Evolutionary conservation across 1,140 invertebrate species (phyloP), one percentile per base, ranked within the genome.

Genomic region (Danaus plexippus): DNA sequence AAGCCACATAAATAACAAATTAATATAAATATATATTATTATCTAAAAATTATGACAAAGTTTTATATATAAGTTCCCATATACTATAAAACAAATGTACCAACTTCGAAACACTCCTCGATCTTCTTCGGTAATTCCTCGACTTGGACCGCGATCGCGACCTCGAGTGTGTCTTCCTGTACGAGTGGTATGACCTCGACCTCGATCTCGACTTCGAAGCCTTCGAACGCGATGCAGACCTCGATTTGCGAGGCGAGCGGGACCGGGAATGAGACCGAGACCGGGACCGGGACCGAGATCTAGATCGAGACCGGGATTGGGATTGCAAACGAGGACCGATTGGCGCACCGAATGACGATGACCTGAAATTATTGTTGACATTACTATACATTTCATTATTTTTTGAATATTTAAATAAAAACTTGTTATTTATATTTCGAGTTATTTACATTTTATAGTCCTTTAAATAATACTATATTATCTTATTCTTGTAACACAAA

Each of bases 81-180:
- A 7, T 32, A 32, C 5, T 32, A 32, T 32, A 32, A 32, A 11
- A 52, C 12, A 60, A 43, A 54, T 50, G 67, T 75, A 84, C 80
- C 71, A 71, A 85, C 82, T 80, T 82, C 59, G 67, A 59, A 13
- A 68, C 67, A 51, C 79, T 86, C 15, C 73, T 59, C 41, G 80
- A 82, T 11, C 69, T 71, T 62, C 73, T 61, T 60, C 47, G 71
- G 13, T 63, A 66, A 18, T 51, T 53, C 43, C 48, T 50, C 11
- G 63, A 59, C 9, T 57, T 54, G 9, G 66, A 61, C 32, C 47
- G 43, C 43, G 64, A 66, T 10, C 55, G 50, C 41, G 61, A 68
- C 10, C 57, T 48, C 9, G 67, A 64, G 41, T 48, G 46, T 44
- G 43, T 54, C 48, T 53, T 50, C 50, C 49, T n/a, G 47, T 51